Evolutionary conservation across 1,140 invertebrate genomes (phyloP).

Genomic region (Leptonema lineaticorne): DNA sequence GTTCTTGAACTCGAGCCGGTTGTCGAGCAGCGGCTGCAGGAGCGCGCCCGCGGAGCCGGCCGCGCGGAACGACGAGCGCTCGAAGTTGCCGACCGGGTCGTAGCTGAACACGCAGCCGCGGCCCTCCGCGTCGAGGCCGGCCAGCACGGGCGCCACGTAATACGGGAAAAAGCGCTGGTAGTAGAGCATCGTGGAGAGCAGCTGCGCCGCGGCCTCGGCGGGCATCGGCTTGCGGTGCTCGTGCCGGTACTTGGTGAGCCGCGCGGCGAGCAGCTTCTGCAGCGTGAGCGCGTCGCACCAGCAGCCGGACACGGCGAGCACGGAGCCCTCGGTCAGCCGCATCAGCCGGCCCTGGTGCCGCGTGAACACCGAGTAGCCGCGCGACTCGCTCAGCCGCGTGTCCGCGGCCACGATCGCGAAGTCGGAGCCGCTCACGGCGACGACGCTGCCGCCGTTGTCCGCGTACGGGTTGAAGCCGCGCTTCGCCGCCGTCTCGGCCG

Average conservation of each 20-base stretch:
- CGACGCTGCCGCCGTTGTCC: conserved; percentile 79
- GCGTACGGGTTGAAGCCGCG: conserved; percentile 69
- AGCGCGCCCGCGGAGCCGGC: conserved; percentile 81
- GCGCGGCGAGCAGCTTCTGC: conserved; percentile 79
- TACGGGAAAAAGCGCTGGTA: conserved; percentile 98
- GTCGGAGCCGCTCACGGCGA: conserved; percentile 91
- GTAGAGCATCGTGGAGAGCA: conserved; percentile 95
- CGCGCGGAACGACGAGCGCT: conserved; percentile 76
- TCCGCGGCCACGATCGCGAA: conserved; percentile 87
- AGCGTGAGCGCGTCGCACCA: conserved; percentile 98
- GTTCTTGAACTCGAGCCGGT: conserved; percentile 87
- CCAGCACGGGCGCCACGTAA: conserved; percentile 94
- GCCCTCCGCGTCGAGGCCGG: conserved; percentile 84
- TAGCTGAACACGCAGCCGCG: conserved; percentile 94
- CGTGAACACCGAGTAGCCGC: conserved; percentile 85
- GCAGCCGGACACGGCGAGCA: conserved; percentile 89
- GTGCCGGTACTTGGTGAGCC: conserved; percentile 94
- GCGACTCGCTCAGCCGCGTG: conserved; percentile 78
- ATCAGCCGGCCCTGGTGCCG: conserved; percentile 86
- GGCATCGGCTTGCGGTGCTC: conserved; percentile 94
- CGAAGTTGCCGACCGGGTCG: conserved; percentile 95
- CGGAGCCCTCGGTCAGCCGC: conserved; percentile 74
- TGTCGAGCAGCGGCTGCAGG: conserved; percentile 84
- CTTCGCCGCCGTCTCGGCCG: background rate
- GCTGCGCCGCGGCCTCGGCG: conserved; percentile 89